Conservation (phyloP, 2,888 invertebrate genomes). For the Apoderus coryli region DNA sequence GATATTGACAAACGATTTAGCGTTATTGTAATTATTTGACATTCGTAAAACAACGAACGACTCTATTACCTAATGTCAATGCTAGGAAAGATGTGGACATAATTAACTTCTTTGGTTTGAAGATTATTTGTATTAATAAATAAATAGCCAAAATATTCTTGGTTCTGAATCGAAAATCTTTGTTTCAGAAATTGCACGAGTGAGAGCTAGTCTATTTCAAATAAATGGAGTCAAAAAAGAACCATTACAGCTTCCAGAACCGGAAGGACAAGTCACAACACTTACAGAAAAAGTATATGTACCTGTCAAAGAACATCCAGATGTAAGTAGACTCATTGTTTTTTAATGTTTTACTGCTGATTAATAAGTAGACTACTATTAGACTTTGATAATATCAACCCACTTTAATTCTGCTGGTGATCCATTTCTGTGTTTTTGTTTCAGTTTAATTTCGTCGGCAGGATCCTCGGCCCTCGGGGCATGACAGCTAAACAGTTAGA, state of each 20-base stretch:
- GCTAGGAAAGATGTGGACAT: too few relatives aligned
- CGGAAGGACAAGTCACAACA: slow-evolving; percentile 80
- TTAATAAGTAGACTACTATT: too few relatives aligned
- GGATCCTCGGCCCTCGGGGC: slow-evolving; percentile 97
- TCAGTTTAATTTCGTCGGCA: slow-evolving; percentile 99
- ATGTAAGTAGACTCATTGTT: slow-evolving; percentile 63
- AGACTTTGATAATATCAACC: neutral
- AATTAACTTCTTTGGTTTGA: too few relatives aligned
- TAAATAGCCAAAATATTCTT: too few relatives aligned
- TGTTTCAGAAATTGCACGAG: slow-evolving; percentile 93
- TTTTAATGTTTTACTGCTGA: too few relatives aligned
- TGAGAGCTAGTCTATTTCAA: slow-evolving; percentile 95
- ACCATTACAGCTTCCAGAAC: slow-evolving; percentile 79
- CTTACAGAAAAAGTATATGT: slow-evolving; percentile 99
- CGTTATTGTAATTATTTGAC: too few relatives aligned
- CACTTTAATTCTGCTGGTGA: neutral
- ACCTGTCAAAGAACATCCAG: slow-evolving; percentile 99
- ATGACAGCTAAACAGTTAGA: slow-evolving; percentile 99
- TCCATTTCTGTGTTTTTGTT: slow-evolving; percentile 37
- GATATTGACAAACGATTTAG: too few relatives aligned
- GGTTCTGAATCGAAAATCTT: too few relatives aligned
- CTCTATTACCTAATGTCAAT: too few relatives aligned
- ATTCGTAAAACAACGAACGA: too few relatives aligned
- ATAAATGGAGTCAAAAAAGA: slow-evolving; percentile 95
- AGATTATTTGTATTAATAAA: too few relatives aligned